phyloP scores from a whole-genome alignment of 1,140 invertebrate species.

The Anastatus disparis region DNA sequence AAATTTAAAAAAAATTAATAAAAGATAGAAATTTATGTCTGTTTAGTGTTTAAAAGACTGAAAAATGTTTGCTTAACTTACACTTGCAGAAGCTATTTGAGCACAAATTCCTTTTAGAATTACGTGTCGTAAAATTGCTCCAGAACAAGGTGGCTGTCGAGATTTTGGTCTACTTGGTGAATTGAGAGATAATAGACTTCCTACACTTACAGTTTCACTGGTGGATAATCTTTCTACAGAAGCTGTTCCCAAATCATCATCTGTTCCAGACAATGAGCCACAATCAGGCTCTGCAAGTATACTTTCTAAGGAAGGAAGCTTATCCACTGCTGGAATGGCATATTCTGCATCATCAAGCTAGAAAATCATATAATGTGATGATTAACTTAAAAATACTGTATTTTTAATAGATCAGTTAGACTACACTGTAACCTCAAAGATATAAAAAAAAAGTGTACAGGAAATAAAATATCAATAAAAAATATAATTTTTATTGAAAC shows the following conservation, averaged over 20 bases:
- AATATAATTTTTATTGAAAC: neutral
- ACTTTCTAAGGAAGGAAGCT: conserved; percentile 85
- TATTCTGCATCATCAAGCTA: conserved; percentile 86
- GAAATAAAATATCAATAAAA: neutral
- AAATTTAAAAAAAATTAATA: no score
- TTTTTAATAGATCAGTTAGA: conserved; percentile 3
- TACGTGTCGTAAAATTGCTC: conserved; percentile 82
- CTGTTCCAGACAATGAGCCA: conserved; percentile 71
- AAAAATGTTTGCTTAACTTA: no score
- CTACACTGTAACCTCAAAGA: neutral
- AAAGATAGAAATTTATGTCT: neutral
- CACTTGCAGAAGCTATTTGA: conserved; percentile 83
- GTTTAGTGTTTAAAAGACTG: no score
- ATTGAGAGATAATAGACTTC: conserved; percentile 62
- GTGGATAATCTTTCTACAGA: conserved; percentile 57
- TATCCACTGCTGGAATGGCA: conserved; percentile 81
- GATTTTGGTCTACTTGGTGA: conserved; percentile 62
- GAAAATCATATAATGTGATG: neutral
- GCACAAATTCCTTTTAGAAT: conserved; percentile 86
- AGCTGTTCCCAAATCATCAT: conserved; percentile 64
- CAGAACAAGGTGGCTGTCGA: conserved; percentile 67
- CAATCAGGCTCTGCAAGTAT: conserved; percentile 83
- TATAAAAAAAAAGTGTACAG: neutral
- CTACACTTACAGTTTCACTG: conserved; percentile 61
- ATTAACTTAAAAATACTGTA: neutral